Conservation (phyloP, 2,888 invertebrate species). For the Empis stercorea region DNA sequence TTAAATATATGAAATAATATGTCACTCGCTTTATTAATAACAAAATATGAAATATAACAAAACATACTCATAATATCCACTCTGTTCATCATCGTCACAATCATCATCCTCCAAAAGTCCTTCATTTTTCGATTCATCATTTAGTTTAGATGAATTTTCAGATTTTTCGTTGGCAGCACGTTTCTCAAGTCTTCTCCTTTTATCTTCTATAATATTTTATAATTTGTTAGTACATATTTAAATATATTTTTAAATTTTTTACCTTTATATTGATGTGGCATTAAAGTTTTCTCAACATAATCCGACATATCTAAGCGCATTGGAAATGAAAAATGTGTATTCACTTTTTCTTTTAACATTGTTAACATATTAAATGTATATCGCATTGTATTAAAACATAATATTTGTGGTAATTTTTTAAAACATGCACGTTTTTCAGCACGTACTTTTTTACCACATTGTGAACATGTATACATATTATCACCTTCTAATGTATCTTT, state of each 20-base stretch:
- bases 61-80: conserved; percentile 62
- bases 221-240: not conserved
- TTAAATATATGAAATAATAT: no score
- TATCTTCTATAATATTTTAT: conserved; percentile 38
- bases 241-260: conserved; percentile 15
- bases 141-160: conserved; percentile 14
- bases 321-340: conserved; percentile 94
- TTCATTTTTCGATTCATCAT: conserved; percentile 10
- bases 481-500: conserved; percentile 94
- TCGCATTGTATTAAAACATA: conserved; percentile 94
- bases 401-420: conserved; percentile 80
- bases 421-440: conserved; percentile 93
- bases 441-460: conserved; percentile 87
- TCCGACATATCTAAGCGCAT: conserved; percentile 86
- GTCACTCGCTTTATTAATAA: conserved; percentile 3
- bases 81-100: conserved; percentile 39
- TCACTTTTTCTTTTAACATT: conserved; percentile 94
- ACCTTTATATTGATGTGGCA: conserved; percentile 79
- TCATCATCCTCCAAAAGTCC: conserved; percentile 11
- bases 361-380: conserved; percentile 97
- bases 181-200: conserved; percentile 40
- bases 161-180: conserved; percentile 13
- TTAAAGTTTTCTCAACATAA: conserved; percentile 85
- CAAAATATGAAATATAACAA: not conserved
- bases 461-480: conserved; percentile 95